phyloP scores from a whole-genome alignment of 2,113 vertebrate genomes.

The Arvicanthis niloticus region DNA sequence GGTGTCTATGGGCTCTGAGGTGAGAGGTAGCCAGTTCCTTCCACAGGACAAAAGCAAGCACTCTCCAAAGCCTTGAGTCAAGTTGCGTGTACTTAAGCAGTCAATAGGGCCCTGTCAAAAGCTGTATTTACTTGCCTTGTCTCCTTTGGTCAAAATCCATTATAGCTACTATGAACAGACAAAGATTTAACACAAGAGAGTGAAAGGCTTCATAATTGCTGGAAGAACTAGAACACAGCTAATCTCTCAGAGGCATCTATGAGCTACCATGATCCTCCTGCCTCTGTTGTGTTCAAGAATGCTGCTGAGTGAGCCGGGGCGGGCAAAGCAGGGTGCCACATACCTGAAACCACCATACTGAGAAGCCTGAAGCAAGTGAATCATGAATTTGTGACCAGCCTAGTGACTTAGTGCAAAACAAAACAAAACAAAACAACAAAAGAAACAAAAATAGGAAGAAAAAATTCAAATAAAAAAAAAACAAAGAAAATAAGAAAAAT shows the following conservation, averaged over 20 bases:
- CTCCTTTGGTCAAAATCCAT: neutral
- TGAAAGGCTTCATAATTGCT: conserved; percentile 6
- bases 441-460: neutral
- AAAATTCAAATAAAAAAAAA: neutral
- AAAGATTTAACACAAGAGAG: neutral
- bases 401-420: neutral
- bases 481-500: neutral
- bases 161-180: neutral
- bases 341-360: neutral
- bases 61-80: neutral
- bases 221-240: neutral
- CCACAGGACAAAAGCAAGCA: neutral
- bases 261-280: neutral
- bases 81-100: neutral
- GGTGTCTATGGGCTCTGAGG: neutral
- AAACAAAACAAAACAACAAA: neutral
- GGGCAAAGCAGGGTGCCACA: too few species aligned
- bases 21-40: neutral
- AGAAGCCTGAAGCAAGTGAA: neutral
- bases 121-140: neutral
- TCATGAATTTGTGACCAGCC: neutral
- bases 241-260: neutral
- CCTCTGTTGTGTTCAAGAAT: neutral
- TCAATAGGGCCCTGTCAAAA: neutral
- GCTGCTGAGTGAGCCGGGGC: neutral